Evolutionary conservation across 1,140 invertebrate species (phyloP).

Genomic region (Sipha flava): DNA sequence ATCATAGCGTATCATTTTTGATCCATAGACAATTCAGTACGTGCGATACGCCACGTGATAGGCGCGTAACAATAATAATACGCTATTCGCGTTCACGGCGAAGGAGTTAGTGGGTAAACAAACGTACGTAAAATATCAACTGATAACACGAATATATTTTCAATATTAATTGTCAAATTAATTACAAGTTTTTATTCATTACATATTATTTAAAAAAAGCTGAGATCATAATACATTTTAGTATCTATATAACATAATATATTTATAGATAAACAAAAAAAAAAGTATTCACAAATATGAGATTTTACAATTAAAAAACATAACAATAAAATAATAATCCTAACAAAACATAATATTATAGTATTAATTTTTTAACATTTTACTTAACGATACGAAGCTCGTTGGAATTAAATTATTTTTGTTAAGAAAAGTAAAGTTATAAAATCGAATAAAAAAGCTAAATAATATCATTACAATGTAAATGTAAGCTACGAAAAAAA

Average conservation of each 20-base stretch:
- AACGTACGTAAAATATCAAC: not conserved
- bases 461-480: not conserved
- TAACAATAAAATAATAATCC: slow-evolving; percentile 24
- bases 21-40: too few species aligned
- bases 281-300: not conserved
- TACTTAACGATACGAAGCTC: not conserved
- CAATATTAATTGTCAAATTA: not conserved
- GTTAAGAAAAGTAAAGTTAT: not conserved
- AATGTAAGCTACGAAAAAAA: not conserved
- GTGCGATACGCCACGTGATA: too few species aligned
- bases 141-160: slow-evolving; percentile 16
- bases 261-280: not conserved
- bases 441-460: not conserved
- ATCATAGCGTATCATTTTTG: too few species aligned
- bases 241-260: not conserved
- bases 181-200: not conserved
- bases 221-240: slow-evolving; percentile 8
- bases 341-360: not conserved
- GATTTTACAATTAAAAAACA: slow-evolving; percentile 14
- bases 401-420: not conserved
- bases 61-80: too few species aligned
- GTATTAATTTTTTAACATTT: slow-evolving; percentile 3
- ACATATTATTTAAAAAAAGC: not conserved
- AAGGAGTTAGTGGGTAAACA: not conserved
- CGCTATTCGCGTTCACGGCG: too few species aligned